These are phyloP conservation scores for Gobionotothen gibberifrons DNA, from an alignment of 2,797 vertebrate species.

Conservation along the genomic window DNA sequence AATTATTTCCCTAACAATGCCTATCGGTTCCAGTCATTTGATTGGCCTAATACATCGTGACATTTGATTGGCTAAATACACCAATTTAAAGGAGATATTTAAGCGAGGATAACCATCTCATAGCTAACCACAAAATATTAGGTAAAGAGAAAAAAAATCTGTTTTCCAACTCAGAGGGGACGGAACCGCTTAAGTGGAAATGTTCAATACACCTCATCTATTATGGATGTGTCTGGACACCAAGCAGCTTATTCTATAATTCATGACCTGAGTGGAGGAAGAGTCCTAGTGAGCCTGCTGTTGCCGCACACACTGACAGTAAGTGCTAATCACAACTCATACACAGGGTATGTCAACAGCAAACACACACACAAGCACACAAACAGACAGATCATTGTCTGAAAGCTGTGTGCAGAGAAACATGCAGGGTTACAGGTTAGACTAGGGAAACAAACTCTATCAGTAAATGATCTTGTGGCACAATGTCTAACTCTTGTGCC, in stretches of 20 bases:
- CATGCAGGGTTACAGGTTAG: slow-evolving; percentile 78
- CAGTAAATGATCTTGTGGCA: slow-evolving; percentile 12
- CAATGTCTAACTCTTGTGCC: slow-evolving; percentile 21
- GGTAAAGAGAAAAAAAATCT: not conserved
- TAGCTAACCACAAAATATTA: slow-evolving; percentile 11
- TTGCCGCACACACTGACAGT: slow-evolving; percentile 46
- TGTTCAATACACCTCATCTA: slow-evolving; percentile 69
- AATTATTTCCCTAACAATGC: too few relatives aligned
- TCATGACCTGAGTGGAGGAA: slow-evolving; percentile 62
- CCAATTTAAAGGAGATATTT: not conserved
- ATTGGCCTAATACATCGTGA: too few relatives aligned
- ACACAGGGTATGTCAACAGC: slow-evolving; percentile 50
- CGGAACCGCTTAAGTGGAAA: slow-evolving; percentile 56
- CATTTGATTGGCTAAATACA: too few relatives aligned
- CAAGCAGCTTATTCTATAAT: slow-evolving; percentile 74
- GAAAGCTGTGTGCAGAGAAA: slow-evolving; percentile 67
- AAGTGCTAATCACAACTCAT: slow-evolving; percentile 63
- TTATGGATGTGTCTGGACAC: slow-evolving; percentile 72
- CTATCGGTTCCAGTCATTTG: too few relatives aligned
- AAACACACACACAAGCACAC: slow-evolving; percentile 47
- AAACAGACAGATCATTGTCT: slow-evolving; percentile 57
- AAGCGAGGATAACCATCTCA: not conserved
- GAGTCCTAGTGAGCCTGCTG: slow-evolving; percentile 39
- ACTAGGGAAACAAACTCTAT: slow-evolving; percentile 49
- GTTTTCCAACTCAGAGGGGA: slow-evolving; percentile 56